phyloP scores from a whole-genome alignment of 2,888 invertebrate genomes.

The Aporophyla lueneburgensis region DNA sequence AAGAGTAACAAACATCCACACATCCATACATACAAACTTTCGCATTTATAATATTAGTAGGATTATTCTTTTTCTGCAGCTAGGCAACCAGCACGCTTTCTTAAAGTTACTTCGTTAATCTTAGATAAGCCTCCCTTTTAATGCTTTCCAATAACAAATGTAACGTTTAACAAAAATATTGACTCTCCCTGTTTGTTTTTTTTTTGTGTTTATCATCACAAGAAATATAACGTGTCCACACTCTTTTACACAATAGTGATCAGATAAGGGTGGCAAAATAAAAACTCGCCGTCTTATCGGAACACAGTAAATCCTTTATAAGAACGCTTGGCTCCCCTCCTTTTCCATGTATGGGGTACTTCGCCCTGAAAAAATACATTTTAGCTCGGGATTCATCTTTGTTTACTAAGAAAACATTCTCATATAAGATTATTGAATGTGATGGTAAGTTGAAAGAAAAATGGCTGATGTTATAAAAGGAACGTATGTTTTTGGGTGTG shows the following conservation, averaged over 20 bases:
- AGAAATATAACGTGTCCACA: slow-evolving; percentile 12
- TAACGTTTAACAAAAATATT: neutral
- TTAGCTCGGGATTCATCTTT: slow-evolving; percentile 50
- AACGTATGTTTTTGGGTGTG: neutral
- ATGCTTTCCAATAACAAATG: neutral
- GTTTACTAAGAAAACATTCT: slow-evolving; percentile 55
- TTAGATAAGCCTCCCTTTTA: neutral
- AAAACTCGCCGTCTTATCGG: slow-evolving; percentile 46
- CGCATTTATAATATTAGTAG: too few species aligned
- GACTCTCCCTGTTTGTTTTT: neutral
- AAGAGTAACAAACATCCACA: too few species aligned
- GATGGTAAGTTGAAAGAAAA: slow-evolving; percentile 16
- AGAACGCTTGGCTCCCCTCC: slow-evolving; percentile 49
- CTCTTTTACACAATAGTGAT: slow-evolving; percentile 35
- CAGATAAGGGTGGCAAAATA: slow-evolving; percentile 40
- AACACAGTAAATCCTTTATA: slow-evolving; percentile 53
- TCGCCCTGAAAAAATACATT: slow-evolving; percentile 58
- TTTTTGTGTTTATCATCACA: slow-evolving; percentile 12
- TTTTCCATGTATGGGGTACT: slow-evolving; percentile 52
- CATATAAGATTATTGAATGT: slow-evolving; percentile 42
- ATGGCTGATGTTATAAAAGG: slow-evolving; percentile 2
- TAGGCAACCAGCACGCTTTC: too few species aligned
- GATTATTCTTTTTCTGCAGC: neutral
- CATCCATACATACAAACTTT: too few species aligned
- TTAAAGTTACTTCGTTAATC: too few species aligned